Conservation (phyloP, 2,888 invertebrate species). For the Oligia latruncula region DNA sequence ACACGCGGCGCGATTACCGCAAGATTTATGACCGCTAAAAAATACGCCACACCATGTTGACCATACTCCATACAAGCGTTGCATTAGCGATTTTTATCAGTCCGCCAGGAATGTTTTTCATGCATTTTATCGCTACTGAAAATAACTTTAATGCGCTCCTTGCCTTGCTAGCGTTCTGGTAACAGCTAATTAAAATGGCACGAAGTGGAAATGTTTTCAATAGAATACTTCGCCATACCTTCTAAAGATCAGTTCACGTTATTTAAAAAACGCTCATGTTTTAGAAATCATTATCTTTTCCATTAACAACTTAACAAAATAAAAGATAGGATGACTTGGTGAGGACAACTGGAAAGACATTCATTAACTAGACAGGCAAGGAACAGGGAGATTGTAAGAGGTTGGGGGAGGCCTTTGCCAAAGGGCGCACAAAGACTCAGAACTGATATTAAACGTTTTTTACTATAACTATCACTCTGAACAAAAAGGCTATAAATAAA, state of each 20-base stretch:
- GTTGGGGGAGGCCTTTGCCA: background rate
- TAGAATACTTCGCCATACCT: conserved; percentile 33
- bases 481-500: background rate
- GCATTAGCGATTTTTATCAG: conserved; percentile 57
- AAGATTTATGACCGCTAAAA: conserved; percentile 50
- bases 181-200: conserved; percentile 47
- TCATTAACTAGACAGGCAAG: background rate
- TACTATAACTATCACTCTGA: background rate
- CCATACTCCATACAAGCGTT: conserved; percentile 29
- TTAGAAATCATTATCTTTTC: background rate
- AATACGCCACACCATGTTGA: conserved; percentile 23
- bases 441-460: background rate
- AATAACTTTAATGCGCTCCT: conserved; percentile 49
- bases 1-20: conserved; percentile 23
- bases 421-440: background rate
- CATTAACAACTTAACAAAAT: background rate
- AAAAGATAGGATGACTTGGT: background rate
- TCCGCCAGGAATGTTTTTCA: conserved; percentile 28
- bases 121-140: conserved; percentile 52
- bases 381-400: background rate
- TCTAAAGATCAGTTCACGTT: conserved; percentile 16
- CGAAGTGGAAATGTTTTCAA: conserved; percentile 38
- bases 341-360: background rate
- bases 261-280: background rate
- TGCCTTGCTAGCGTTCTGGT: conserved; percentile 37